Percentiles rank a stretch among this genome's conserved stretches.
phyloP scores from a whole-genome alignment of 2,113 vertebrate species.

The Eurystomus gularis region DNA sequence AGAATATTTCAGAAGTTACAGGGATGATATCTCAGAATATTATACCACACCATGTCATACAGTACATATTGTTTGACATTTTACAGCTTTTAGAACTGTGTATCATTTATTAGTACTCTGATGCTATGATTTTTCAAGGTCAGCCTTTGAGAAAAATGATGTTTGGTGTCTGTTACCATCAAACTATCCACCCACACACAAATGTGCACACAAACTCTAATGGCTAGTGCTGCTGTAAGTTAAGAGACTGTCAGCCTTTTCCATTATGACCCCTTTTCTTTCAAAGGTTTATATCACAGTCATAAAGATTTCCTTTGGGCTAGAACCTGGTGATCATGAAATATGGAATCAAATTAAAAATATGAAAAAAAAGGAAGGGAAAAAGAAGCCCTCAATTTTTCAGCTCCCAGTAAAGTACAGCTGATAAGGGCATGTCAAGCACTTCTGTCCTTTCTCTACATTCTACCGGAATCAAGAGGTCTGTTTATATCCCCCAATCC shows the following conservation, averaged over 20 bases:
- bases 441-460: background rate
- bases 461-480: background rate
- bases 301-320: background rate
- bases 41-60: background rate
- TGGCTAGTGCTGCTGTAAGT: background rate
- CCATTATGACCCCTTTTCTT: background rate
- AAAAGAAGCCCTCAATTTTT: background rate
- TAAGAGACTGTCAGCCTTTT: background rate
- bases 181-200: background rate
- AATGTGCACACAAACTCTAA: background rate
- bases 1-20: background rate
- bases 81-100: background rate
- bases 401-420: background rate
- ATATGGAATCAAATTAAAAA: background rate
- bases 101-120: background rate
- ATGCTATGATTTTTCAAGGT: conserved; percentile 15
- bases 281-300: background rate
- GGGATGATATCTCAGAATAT: background rate
- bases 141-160: background rate
- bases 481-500: background rate
- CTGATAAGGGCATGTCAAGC: background rate
- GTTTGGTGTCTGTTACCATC: background rate
- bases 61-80: background rate
- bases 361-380: background rate
- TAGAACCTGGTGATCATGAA: background rate